These are phyloP conservation scores for Campoletis sonorensis DNA, from an alignment of 1,140 invertebrate species.

Conservation along the genomic window DNA sequence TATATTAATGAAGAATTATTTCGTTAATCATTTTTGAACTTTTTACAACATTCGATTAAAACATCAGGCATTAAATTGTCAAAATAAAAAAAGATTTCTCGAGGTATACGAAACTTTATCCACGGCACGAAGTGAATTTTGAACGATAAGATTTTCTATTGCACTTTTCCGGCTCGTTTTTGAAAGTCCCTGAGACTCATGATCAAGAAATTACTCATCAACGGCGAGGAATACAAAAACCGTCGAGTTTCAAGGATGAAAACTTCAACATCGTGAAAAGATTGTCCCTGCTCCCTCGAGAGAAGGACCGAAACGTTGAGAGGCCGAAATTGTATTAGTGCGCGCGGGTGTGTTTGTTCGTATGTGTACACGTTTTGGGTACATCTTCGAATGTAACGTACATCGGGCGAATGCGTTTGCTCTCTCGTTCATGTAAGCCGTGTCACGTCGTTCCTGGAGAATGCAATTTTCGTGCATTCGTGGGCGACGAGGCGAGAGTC, in stretches of 20 bases:
- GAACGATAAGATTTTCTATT: no score
- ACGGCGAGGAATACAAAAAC: neutral
- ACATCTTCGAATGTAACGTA: slow-evolving; percentile 52
- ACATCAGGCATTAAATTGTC: no score
- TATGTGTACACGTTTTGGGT: slow-evolving; percentile 31
- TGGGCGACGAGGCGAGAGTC: slow-evolving; percentile 60
- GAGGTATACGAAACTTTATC: no score
- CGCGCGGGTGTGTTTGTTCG: neutral
- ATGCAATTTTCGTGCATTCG: slow-evolving; percentile 63
- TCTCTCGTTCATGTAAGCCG: slow-evolving; percentile 32
- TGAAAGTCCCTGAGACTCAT: no score
- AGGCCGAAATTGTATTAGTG: neutral
- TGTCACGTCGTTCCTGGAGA: slow-evolving; percentile 48
- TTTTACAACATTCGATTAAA: neutral
- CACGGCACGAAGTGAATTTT: no score
- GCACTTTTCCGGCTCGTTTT: no score
- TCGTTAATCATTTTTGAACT: neutral
- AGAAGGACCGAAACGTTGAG: neutral
- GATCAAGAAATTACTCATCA: slow-evolving; percentile 1
- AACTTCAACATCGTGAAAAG: slow-evolving; percentile 8
- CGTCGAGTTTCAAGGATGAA: neutral
- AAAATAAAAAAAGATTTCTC: no score
- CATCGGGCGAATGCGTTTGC: slow-evolving; percentile 40
- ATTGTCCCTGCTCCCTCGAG: slow-evolving; percentile 17
- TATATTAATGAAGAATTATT: neutral